Base-by-base conservation (phyloP, 53 echinoderm and acorn worm species). In the Echinarachnius parma region DNA sequence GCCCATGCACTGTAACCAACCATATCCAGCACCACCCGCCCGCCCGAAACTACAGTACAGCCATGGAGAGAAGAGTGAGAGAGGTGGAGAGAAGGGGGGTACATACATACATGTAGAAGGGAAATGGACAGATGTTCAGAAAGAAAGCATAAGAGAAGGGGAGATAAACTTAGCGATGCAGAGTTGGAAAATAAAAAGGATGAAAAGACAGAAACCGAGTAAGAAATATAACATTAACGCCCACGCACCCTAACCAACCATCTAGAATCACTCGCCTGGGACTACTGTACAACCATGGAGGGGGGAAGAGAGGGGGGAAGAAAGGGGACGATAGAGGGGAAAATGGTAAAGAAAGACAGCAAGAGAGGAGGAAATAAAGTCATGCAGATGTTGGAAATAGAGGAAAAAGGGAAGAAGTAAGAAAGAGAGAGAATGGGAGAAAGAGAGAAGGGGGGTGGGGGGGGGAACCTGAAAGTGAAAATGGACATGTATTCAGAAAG, bases 401-500 rank as follows among this genome's bases (percentile, higher is more conserved):
- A 19, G 18, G 19, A 49, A 49, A 9, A 18, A 49, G 50, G 13
- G 39, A 39, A 13, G 13, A 7, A 39, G 39, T 9, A 39, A 9
- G 39, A 39, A 39, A 39, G 39, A 39, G 39, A 39, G 39, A 39
- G 13, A 39, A 13, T 7, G 39, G 13, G 39, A 39, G 39, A 39
- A 39, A 39, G 7, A 39, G 39, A 39, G 20, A 19, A 50, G 19
- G 20, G 20, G 20, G 19, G 20, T 13, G 20, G 19, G 18, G 18
- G 20, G 52, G 20, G 18, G 20, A 50, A n/a, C 9, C 11, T 4
- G 18, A 50, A 19, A 50, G 20, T 4, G 3, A 0, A 22, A 37
- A 65, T 46, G 65, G 45, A 65, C 65, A 46, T 46, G 45, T 29
- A 65, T 18, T 0, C 44, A 28, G 25, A 2, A 8, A 61, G 35